A percentile compares a stretch with the other conserved stretches of the same genome.
Conservation (phyloP, 2,113 vertebrate species). For the Leptosomus discolor region DNA sequence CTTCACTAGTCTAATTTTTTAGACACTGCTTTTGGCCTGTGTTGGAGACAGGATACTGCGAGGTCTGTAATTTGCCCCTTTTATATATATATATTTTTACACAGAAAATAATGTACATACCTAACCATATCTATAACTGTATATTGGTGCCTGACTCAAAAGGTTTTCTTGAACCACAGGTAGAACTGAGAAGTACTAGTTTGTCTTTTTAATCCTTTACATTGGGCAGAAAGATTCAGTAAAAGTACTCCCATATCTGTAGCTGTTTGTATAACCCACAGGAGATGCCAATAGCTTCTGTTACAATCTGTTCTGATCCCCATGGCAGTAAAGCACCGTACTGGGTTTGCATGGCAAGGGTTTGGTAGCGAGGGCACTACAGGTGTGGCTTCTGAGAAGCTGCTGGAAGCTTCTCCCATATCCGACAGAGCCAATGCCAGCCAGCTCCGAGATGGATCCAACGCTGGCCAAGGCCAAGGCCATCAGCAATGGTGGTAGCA, state of each 20-base stretch:
- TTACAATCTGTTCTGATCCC: background rate
- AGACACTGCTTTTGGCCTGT: background rate
- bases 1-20: background rate
- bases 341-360: background rate
- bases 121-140: background rate
- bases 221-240: background rate
- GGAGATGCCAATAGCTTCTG: background rate
- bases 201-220: background rate
- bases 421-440: background rate
- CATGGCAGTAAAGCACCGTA: background rate
- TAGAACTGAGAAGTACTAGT: background rate
- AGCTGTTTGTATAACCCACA: background rate
- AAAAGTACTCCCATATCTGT: background rate
- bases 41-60: background rate
- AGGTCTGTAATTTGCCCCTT: background rate
- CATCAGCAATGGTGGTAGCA: accelerated
- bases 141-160: background rate
- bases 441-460: accelerated
- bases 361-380: background rate
- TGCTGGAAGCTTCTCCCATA: background rate
- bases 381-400: background rate
- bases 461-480: background rate
- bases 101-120: background rate
- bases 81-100: background rate
- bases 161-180: background rate